Evolutionary conservation across 92 coral and sea anemone species (phyloP).

Genomic region (Palythoa grandis): DNA sequence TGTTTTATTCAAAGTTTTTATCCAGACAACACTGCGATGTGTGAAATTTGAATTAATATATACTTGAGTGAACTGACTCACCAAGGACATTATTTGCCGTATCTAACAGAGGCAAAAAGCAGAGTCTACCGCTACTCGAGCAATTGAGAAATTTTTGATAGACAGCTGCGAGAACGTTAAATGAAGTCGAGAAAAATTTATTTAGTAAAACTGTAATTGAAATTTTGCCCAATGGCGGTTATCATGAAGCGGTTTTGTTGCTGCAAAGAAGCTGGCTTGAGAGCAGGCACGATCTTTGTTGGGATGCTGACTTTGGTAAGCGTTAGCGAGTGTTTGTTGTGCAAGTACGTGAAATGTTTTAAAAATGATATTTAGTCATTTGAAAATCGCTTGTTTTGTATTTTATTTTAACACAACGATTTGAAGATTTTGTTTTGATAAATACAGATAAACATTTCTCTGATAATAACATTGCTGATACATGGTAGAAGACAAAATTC

Average conservation of each 20-base stretch:
- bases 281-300: constrained; percentile 1
- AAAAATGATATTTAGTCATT: neutral
- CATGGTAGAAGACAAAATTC: neutral
- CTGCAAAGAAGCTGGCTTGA: constrained; percentile 8
- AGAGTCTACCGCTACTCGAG: neutral
- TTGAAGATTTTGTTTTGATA: neutral
- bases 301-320: neutral
- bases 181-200: neutral
- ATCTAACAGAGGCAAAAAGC: neutral
- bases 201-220: neutral
- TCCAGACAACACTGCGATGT: neutral
- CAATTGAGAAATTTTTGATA: neutral
- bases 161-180: neutral
- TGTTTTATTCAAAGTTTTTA: neutral
- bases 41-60: neutral
- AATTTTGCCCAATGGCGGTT: constrained; percentile 13
- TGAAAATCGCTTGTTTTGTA: neutral
- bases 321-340: neutral
- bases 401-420: neutral
- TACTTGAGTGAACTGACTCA: neutral
- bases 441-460: neutral
- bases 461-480: neutral
- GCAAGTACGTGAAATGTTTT: neutral
- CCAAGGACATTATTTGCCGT: neutral
- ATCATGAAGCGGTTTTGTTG: constrained; percentile 19